Conservation (phyloP, 2,888 invertebrate species). For the Ditula angustiorana region DNA sequence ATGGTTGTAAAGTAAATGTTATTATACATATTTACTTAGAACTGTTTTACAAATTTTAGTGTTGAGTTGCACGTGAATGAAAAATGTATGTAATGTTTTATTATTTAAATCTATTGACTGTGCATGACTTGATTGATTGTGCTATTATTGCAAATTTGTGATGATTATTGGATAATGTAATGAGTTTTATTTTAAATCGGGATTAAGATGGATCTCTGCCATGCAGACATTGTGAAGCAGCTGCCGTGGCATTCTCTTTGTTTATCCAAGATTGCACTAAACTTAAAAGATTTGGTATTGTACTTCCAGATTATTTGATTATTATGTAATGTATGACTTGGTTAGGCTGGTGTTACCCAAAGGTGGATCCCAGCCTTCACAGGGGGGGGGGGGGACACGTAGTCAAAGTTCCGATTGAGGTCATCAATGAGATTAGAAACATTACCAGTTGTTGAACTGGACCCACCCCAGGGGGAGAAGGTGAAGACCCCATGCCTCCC, state of each 20-base stretch:
- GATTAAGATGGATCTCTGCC: background rate
- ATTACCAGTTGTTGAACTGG: too few species aligned
- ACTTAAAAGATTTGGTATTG: background rate
- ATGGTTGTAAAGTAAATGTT: background rate
- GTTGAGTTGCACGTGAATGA: conserved; percentile 8
- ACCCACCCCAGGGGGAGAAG: too few species aligned
- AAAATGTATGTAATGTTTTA: conserved; percentile 5
- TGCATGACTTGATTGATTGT: conserved; percentile 31
- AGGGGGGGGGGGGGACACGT: too few species aligned
- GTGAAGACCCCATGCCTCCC: too few species aligned
- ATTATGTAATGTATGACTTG: conserved; percentile 12
- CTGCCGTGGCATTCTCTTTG: background rate
- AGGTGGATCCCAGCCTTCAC: too few species aligned
- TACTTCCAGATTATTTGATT: background rate
- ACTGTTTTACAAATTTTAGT: background rate
- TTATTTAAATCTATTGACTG: conserved; percentile 7
- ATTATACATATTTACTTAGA: background rate
- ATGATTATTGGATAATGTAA: background rate
- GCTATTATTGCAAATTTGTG: conserved; percentile 1
- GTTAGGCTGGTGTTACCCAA: conserved; percentile 45
- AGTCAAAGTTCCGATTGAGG: too few species aligned
- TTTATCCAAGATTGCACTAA: background rate
- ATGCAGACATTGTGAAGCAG: too few species aligned
- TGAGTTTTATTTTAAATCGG: background rate
- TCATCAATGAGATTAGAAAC: too few species aligned